Evolutionary conservation across 2,113 vertebrate species (phyloP).

Genomic region (Mormyrus iriodes): DNA sequence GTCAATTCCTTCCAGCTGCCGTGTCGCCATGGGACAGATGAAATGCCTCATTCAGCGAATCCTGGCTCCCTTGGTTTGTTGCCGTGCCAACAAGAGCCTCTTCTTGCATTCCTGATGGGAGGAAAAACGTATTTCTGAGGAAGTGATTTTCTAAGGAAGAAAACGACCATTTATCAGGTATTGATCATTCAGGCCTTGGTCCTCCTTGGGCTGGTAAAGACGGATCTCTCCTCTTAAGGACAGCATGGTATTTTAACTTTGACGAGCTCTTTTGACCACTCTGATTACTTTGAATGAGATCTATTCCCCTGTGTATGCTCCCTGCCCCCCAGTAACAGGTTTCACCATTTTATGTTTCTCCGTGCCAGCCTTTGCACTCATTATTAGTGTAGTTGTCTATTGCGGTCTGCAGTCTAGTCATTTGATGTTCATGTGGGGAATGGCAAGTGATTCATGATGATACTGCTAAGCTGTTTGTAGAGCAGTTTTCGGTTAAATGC

Average conservation of each 20-base stretch:
- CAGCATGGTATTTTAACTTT: not conserved
- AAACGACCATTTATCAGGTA: not conserved
- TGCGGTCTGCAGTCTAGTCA: not conserved
- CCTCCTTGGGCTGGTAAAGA: not conserved
- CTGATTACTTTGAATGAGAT: not conserved
- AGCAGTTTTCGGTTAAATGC: not conserved
- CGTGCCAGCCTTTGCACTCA: not conserved
- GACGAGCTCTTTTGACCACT: not conserved
- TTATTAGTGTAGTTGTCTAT: not conserved
- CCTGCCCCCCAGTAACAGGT: too few relatives aligned
- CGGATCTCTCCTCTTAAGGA: not conserved
- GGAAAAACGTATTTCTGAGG: not conserved
- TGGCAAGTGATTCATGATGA: not conserved
- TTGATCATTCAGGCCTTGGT: too few relatives aligned
- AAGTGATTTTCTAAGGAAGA: not conserved
- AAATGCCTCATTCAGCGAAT: constrained; percentile 12
- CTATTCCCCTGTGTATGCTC: not conserved
- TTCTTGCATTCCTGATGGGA: not conserved
- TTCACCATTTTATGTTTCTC: not conserved
- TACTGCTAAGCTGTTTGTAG: not conserved
- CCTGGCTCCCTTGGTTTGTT: not conserved
- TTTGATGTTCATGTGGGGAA: not conserved
- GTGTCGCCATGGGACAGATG: not conserved
- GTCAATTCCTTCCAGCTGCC: not conserved
- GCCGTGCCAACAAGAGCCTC: constrained; percentile 10